These are phyloP conservation scores for Drosophila anceps DNA, from an alignment of 2,888 invertebrate genomes.

Conservation along the genomic window DNA sequence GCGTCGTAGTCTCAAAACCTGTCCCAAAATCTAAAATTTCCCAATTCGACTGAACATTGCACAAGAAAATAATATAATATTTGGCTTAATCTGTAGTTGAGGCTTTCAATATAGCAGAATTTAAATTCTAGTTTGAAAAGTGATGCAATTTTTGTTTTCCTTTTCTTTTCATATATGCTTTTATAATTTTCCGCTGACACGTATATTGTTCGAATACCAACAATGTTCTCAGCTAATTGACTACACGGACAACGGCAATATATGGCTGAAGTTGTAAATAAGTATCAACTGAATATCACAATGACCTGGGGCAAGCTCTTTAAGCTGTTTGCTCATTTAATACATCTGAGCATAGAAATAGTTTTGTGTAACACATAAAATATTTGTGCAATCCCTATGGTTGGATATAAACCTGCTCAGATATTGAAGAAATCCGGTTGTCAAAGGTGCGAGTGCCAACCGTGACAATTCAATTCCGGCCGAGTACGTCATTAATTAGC, in stretches of 20 bases:
- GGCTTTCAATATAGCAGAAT: background rate
- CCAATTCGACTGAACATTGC: background rate
- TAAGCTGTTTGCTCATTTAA: background rate
- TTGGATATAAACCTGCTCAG: background rate
- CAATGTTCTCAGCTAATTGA: background rate
- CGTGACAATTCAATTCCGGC: background rate
- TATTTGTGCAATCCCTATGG: background rate
- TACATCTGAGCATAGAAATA: background rate
- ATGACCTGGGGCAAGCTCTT: background rate
- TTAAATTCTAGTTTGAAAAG: background rate
- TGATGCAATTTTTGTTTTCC: background rate
- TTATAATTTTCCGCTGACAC: background rate
- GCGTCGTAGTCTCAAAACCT: no score
- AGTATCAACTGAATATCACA: background rate
- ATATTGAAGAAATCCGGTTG: background rate
- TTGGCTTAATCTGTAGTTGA: background rate
- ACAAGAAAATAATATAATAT: background rate
- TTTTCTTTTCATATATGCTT: background rate
- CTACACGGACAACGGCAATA: background rate
- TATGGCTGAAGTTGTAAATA: background rate
- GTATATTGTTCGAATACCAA: background rate
- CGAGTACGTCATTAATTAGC: slow-evolving; percentile 12
- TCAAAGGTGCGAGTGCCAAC: background rate
- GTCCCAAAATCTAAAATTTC: background rate
- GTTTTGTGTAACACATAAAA: background rate